Conservation (phyloP, 2,113 vertebrate species). For the Centropus unirufus region DNA sequence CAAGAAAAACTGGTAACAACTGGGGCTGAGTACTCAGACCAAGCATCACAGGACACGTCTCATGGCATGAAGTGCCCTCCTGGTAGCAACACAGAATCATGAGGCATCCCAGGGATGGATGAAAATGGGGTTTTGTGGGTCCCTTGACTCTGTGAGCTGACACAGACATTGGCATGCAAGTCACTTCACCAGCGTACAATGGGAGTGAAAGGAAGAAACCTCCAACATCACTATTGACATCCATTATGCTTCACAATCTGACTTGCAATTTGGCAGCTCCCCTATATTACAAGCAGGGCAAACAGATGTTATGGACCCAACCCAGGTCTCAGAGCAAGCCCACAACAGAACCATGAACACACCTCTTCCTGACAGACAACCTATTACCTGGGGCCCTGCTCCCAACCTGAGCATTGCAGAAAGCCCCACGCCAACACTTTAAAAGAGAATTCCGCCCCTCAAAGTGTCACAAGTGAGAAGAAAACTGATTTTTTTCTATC, state of each 20-base stretch:
- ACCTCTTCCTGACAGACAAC: not conserved
- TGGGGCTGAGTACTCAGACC: not conserved
- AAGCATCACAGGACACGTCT: not conserved
- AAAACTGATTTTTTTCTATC: not conserved
- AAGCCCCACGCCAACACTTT: not conserved
- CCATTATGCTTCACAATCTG: not conserved
- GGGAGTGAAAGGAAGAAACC: conserved; percentile 1
- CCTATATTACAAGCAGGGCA: not conserved
- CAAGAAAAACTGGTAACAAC: not conserved
- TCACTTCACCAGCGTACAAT: not conserved
- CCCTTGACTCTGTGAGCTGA: not conserved
- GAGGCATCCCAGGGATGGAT: not conserved
- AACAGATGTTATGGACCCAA: conserved; percentile 34
- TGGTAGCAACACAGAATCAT: not conserved
- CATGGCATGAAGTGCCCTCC: not conserved
- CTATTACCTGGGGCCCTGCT: not conserved
- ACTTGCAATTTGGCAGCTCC: conserved; percentile 22
- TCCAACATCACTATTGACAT: not conserved
- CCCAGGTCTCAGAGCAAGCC: conserved; percentile 36
- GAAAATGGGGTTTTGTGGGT: not conserved
- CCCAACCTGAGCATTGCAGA: not conserved
- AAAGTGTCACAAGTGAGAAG: not conserved
- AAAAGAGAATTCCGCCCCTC: not conserved
- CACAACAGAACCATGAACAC: conserved; percentile 9
- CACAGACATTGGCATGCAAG: not conserved